These are phyloP conservation scores for Gambusia yucatana DNA, from an alignment of 2,797 vertebrate genomes.

Conservation along the genomic window DNA sequence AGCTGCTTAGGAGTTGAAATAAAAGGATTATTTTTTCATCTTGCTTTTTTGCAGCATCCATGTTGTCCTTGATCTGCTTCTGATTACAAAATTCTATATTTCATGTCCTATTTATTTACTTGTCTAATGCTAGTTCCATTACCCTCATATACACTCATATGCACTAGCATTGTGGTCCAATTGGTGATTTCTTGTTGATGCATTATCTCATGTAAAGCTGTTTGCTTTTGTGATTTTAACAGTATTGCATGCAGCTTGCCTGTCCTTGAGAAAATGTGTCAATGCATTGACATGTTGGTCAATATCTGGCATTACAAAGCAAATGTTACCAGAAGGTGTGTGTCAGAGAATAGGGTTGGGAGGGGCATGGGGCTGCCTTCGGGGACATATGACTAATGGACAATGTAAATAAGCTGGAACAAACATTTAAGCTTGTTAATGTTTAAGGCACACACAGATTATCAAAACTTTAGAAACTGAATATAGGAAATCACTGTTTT, in stretches of 20 bases:
- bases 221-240: background rate
- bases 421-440: background rate
- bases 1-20: background rate
- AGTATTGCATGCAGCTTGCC: background rate
- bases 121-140: background rate
- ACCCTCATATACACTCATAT: background rate
- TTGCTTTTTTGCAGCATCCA: background rate
- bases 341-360: background rate
- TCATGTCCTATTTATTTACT: background rate
- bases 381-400: conserved; percentile 3
- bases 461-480: background rate
- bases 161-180: too few species aligned
- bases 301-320: background rate
- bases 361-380: background rate
- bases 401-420: background rate
- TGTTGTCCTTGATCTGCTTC: background rate
- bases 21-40: background rate
- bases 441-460: background rate
- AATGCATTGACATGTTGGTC: background rate
- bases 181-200: background rate
- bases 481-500: background rate
- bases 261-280: conserved; percentile 1
- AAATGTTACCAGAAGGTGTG: background rate
- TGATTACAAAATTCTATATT: background rate
- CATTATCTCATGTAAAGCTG: background rate